Evolutionary conservation across 2,888 invertebrate genomes (phyloP), one percentile per base, ranked within the genome.

Genomic region (Lycaena phlaeas): DNA sequence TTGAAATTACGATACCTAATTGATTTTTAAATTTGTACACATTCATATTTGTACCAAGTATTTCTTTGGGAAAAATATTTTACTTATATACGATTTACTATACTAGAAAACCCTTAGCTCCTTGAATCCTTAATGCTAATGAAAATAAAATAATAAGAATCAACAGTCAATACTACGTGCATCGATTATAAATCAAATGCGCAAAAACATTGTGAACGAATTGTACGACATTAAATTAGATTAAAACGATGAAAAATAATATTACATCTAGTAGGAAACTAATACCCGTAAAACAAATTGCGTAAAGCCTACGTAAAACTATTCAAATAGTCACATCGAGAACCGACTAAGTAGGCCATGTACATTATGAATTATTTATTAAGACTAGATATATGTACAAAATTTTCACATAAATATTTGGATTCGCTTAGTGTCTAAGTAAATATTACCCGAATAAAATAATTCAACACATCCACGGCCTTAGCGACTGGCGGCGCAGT

Each of bases 221-320:
- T 54, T 56, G 59, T 56, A 51, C 28, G 40, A 43, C 39, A 53
- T 60, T 57, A 57, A 64, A 63, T 64, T 56, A 64, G 59, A 61
- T 61, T 56, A 58, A 73, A 74, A 76, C 72, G 63, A 70, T 60
- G 56, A 26, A 68, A 76, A 77, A 73, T 68, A 78, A 75, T 72
- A 67, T 69, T 82, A 82, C 64, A 68, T 53, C 82, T 84, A 84
- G 60, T 84, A 84, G 84, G 84, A 82, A 85, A 85, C 85, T 81
- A 85, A 85, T 85, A 85, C 85, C 85, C 85, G 85, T 85, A 85
- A 66, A 78, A 76, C 70, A 73, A 75, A 85, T 85, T 84, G 84
- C 84, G 64, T 57, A 59, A 65, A 59, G 57, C 61, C 57, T 49
- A 56, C 18, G 18, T 18, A 22, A 6, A 34, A 31, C 31, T 18